phyloP scores from a whole-genome alignment of 2,113 vertebrate species.

The Phalacrocorax pelagicus region DNA sequence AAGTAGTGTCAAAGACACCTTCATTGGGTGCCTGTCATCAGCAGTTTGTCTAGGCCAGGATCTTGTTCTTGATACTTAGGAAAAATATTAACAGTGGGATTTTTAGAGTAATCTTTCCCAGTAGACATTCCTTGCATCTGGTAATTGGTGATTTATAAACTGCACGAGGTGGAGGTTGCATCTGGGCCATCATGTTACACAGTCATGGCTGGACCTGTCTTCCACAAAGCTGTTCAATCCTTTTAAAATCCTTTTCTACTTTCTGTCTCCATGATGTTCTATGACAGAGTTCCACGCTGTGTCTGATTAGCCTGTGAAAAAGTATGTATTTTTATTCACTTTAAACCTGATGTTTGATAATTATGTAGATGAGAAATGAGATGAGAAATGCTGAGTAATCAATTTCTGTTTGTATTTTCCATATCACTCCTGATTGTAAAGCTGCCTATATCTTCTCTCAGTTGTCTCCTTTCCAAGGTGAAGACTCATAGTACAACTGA shows the following conservation, averaged over 20 bases:
- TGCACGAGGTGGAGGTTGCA: neutral
- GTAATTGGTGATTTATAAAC: neutral
- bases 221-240: neutral
- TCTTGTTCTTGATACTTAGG: neutral
- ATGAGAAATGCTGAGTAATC: neutral
- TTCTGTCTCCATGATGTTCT: neutral
- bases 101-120: neutral
- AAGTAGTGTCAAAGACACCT: neutral
- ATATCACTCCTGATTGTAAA: neutral
- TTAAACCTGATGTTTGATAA: neutral
- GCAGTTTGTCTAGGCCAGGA: neutral
- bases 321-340: neutral
- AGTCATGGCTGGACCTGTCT: neutral
- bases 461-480: neutral
- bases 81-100: neutral
- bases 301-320: neutral
- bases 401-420: accelerated
- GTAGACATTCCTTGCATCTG: neutral
- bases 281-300: neutral
- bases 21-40: neutral
- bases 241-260: neutral
- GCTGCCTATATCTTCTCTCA: neutral
- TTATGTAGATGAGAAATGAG: neutral
- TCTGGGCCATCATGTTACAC: neutral
- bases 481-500: neutral